These are phyloP conservation scores for Automeris io DNA, from an alignment of 2,888 invertebrate species.

Conservation along the genomic window DNA sequence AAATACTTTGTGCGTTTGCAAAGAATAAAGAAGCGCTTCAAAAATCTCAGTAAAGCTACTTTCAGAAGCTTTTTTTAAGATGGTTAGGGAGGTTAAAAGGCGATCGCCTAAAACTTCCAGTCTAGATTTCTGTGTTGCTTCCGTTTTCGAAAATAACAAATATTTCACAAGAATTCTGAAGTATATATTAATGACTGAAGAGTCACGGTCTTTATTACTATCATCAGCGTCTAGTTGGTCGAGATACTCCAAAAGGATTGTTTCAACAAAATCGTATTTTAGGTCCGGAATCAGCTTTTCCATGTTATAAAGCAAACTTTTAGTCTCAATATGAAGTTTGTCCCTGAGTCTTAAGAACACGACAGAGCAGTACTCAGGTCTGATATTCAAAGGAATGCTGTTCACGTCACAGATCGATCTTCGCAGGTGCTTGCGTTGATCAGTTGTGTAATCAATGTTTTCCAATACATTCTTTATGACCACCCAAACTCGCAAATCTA, in stretches of 20 bases:
- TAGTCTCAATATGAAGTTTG: not conserved
- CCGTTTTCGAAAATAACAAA: constrained; percentile 30
- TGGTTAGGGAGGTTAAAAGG: constrained; percentile 30
- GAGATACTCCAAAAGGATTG: constrained; percentile 10
- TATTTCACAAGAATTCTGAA: constrained; percentile 36
- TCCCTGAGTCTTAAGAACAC: constrained; percentile 24
- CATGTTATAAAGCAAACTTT: constrained; percentile 1
- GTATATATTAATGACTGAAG: constrained; percentile 18
- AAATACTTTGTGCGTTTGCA: constrained; percentile 37
- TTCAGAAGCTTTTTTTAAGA: not conserved
- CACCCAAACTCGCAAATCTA: constrained; percentile 35
- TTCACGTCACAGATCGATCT: constrained; percentile 14
- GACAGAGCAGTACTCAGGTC: constrained; percentile 32
- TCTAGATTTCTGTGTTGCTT: constrained; percentile 24
- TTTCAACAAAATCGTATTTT: constrained; percentile 21
- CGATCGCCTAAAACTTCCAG: constrained; percentile 26
- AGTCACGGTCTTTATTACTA: constrained; percentile 14
- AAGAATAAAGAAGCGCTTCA: constrained; percentile 22
- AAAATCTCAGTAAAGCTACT: constrained; percentile 12
- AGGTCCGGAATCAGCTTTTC: constrained; percentile 23
- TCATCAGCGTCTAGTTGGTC: constrained; percentile 18
- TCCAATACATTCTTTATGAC: constrained; percentile 29
- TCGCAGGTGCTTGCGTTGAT: constrained; percentile 11
- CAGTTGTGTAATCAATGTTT: constrained; percentile 19
- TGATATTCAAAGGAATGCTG: constrained; percentile 27